phyloP scores from a whole-genome alignment of 1,140 invertebrate genomes.

The Monomorium pharaonis region DNA sequence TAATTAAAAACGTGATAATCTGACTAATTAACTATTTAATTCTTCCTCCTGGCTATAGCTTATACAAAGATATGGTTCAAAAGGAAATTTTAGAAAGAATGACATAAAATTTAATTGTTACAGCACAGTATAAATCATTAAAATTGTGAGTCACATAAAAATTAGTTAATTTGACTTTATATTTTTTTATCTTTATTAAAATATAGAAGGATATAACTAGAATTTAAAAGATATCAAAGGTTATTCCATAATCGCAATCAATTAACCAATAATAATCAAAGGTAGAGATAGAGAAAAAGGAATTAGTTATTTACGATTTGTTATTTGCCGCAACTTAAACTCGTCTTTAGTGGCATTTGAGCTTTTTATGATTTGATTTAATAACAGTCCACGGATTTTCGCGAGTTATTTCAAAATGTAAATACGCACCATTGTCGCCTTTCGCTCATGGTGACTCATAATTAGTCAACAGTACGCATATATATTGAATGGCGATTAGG shows the following conservation, averaged over 20 bases:
- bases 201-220: background rate
- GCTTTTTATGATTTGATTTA: no score
- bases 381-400: background rate
- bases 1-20: background rate
- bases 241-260: background rate
- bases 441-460: constrained; percentile 51
- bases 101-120: no score
- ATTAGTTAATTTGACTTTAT: background rate
- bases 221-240: background rate
- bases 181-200: background rate
- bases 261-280: background rate
- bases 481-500: constrained; percentile 59
- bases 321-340: background rate
- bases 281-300: background rate
- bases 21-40: background rate
- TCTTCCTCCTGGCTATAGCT: background rate
- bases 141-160: background rate
- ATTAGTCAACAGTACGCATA: constrained; percentile 12
- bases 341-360: background rate
- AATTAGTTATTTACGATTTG: background rate
- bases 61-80: background rate
- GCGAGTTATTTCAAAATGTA: background rate
- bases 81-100: no score
- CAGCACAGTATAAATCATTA: background rate
- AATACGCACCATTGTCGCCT: background rate